A percentile compares a stretch with the other conserved stretches of the same genome.
These are phyloP conservation scores for Thripadectes ignobilis DNA, from an alignment of 2,797 vertebrate species.

Conservation along the genomic window DNA sequence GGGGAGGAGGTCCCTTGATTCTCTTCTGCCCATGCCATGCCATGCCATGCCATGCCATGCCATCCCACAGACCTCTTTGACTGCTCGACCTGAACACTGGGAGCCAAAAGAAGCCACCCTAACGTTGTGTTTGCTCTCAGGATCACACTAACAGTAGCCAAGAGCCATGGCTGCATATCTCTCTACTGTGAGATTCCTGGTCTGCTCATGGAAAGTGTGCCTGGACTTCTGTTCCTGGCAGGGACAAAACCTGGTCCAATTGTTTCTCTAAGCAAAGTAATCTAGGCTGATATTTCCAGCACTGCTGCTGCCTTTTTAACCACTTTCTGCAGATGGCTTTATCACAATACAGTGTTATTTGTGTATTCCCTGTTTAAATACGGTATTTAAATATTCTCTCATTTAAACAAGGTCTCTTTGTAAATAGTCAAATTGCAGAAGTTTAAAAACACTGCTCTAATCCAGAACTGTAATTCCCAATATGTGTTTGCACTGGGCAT, in stretches of 20 bases:
- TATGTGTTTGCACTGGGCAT: background rate
- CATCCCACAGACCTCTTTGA: background rate
- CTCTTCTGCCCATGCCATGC: background rate
- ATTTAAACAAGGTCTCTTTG: background rate
- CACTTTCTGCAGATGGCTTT: background rate
- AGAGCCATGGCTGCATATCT: background rate
- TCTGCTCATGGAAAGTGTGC: background rate
- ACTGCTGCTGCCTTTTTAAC: background rate
- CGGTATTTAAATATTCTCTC: background rate
- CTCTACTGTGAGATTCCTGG: background rate
- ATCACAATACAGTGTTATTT: background rate
- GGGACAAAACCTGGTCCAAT: background rate
- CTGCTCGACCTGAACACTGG: fast-evolving
- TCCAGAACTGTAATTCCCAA: background rate
- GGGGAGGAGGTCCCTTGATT: background rate
- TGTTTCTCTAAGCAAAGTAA: background rate
- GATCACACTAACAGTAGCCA: fast-evolving
- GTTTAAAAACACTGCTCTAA: background rate
- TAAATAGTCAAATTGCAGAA: background rate
- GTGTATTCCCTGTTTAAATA: background rate
- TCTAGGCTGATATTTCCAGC: background rate
- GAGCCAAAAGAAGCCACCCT: background rate
- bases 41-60: background rate
- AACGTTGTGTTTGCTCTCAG: background rate
- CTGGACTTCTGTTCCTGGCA: background rate